Conservation (phyloP, 2,113 vertebrate genomes). For the Marmota flaviventris region DNA sequence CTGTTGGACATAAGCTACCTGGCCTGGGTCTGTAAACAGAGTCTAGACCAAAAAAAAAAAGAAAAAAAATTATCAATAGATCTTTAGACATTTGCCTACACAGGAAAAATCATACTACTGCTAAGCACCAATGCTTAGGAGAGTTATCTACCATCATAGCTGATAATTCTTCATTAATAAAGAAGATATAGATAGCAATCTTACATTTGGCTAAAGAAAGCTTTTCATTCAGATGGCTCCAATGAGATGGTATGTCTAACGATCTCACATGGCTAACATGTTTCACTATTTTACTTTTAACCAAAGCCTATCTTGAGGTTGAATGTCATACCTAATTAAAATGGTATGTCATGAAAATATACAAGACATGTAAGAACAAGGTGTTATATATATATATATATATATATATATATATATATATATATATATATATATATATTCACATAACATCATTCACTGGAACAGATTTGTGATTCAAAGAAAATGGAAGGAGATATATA, state of each 20-base stretch:
- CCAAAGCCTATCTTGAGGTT: not conserved
- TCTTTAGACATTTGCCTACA: slow-evolving; percentile 63
- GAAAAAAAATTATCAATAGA: slow-evolving; percentile 75
- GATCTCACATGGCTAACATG: not conserved
- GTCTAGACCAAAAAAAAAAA: slow-evolving; percentile 88
- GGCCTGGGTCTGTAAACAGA: slow-evolving; percentile 97
- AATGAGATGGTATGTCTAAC: slow-evolving; percentile 16
- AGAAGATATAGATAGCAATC: slow-evolving; percentile 6
- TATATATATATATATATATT: not conserved
- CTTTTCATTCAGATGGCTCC: slow-evolving; percentile 53
- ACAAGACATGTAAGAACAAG: not conserved
- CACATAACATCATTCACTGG: not conserved
- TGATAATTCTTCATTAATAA: slow-evolving; percentile 37
- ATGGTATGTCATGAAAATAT: slow-evolving; percentile 1
- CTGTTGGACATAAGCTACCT: slow-evolving; percentile 98
- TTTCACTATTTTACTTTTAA: not conserved
- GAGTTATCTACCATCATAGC: slow-evolving; percentile 39
- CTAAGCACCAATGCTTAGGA: not conserved
- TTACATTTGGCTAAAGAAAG: not conserved
- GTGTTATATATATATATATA: too few relatives aligned
- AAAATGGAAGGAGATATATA: not conserved
- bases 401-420: too few relatives aligned
- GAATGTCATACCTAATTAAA: slow-evolving; percentile 38
- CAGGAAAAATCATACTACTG: slow-evolving; percentile 39
- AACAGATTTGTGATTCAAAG: not conserved